Conservation (phyloP, 2,888 invertebrate genomes). For the Harpalus rubripes region DNA sequence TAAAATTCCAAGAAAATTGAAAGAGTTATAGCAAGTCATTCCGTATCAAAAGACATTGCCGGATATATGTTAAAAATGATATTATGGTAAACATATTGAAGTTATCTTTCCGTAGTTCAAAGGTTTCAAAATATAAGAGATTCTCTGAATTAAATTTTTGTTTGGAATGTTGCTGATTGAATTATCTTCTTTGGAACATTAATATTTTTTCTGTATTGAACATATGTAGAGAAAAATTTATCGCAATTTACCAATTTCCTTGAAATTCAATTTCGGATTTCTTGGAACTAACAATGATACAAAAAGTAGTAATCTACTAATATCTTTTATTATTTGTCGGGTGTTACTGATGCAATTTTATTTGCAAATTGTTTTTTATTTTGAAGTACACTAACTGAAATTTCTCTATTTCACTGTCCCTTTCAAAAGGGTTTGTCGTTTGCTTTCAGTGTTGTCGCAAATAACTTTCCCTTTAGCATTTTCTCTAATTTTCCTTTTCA, state of each 20-base stretch:
- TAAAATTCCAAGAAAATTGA: not conserved
- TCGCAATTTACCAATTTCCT: slow-evolving; percentile 7
- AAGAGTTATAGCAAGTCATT: slow-evolving; percentile 21
- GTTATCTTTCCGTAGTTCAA: slow-evolving; percentile 39
- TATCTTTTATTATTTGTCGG: not conserved
- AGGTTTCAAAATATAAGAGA: slow-evolving; percentile 23
- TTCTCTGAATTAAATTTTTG: slow-evolving; percentile 20
- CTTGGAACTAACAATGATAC: not conserved
- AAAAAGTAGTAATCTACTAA: not conserved
- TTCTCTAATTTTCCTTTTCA: not conserved
- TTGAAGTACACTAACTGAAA: not conserved
- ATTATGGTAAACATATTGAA: slow-evolving; percentile 29
- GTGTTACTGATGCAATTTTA: not conserved
- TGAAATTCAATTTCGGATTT: slow-evolving; percentile 4
- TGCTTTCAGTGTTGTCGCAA: not conserved
- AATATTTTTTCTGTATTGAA: not conserved
- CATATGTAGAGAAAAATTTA: not conserved
- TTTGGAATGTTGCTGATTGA: slow-evolving; percentile 15
- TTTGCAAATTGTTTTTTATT: not conserved
- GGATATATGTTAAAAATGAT: slow-evolving; percentile 16
- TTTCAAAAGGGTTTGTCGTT: not conserved
- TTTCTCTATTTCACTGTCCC: not conserved
- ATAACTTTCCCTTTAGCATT: not conserved
- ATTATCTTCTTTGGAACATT: not conserved
- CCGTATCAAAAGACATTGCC: slow-evolving; percentile 19